phyloP scores from a whole-genome alignment of 2,888 invertebrate species.

The Tortricodes alternella region DNA sequence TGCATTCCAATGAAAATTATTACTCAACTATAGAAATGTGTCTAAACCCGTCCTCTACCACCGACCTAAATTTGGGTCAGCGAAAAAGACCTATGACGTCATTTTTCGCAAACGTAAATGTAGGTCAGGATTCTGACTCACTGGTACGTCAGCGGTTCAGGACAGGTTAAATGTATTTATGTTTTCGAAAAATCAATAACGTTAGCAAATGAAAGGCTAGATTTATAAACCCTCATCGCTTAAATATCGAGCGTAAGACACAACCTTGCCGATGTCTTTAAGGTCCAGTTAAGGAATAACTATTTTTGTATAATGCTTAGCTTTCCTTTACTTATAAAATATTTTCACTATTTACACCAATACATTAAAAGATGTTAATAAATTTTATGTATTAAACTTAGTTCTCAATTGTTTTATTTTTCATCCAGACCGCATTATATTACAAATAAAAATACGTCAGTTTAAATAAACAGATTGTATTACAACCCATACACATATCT shows the following conservation, averaged over 20 bases:
- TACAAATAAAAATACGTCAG: constrained; percentile 33
- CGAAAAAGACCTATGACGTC: too few species aligned
- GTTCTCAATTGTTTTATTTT: constrained; percentile 36
- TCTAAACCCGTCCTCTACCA: too few species aligned
- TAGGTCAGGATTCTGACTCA: too few species aligned
- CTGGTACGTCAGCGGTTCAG: too few species aligned
- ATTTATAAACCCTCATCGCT: constrained; percentile 12
- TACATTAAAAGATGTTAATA: constrained; percentile 70
- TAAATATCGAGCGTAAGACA: constrained; percentile 36
- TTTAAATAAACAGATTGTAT: constrained; percentile 47
- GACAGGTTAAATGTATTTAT: constrained; percentile 8
- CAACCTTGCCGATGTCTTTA: constrained; percentile 63
- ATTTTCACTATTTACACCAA: constrained; percentile 77
- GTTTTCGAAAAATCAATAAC: constrained; percentile 2
- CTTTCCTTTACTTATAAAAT: constrained; percentile 75
- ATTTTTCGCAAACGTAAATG: too few species aligned
- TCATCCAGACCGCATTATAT: background rate
- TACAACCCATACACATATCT: constrained; percentile 41
- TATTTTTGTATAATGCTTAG: constrained; percentile 83
- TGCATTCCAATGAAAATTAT: constrained; percentile 27
- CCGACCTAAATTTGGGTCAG: too few species aligned
- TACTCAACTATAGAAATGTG: constrained; percentile 14
- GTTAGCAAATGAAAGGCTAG: background rate
- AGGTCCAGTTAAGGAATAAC: constrained; percentile 66
- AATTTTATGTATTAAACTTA: constrained; percentile 69